A percentile compares a stretch with the other conserved stretches of the same genome.
Conservation (phyloP, 1,140 invertebrate genomes). For the Diprion similis region DNA sequence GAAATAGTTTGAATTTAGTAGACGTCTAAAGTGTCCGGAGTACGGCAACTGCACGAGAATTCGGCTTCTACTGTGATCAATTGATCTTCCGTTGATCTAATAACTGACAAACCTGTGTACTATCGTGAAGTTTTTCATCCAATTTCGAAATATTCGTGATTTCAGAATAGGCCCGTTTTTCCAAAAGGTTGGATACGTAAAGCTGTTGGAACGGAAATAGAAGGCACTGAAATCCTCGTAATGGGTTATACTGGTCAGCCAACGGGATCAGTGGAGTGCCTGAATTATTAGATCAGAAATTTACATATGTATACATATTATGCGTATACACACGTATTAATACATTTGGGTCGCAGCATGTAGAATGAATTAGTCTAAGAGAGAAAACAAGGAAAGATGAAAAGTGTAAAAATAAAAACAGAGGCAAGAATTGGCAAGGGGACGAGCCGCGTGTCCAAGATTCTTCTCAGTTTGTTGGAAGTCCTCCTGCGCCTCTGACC, state of each 20-base stretch:
- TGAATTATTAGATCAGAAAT: not conserved
- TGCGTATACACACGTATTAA: not conserved
- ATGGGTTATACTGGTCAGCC: too few species aligned
- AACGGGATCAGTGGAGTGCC: not conserved
- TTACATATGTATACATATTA: not conserved
- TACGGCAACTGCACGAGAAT: too few species aligned
- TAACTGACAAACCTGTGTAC: too few species aligned
- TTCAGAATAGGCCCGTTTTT: not conserved
- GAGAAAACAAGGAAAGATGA: conserved; percentile 5
- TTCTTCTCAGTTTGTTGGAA: conserved; percentile 5
- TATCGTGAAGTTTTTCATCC: not conserved
- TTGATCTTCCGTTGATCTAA: too few species aligned
- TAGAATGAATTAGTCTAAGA: not conserved
- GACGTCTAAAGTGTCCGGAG: too few species aligned
- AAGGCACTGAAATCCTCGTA: not conserved
- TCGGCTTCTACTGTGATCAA: too few species aligned
- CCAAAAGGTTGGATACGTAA: not conserved
- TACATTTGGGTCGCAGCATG: not conserved
- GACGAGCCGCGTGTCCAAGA: not conserved
- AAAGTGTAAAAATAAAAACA: conserved; percentile 8
- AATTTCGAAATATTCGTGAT: not conserved
- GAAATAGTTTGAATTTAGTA: too few species aligned
- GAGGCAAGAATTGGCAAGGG: not conserved
- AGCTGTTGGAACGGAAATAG: not conserved
- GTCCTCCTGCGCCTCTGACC: conserved; percentile 1